phyloP scores from a whole-genome alignment of 1,140 invertebrate species.

The Drosophila kohkoa region DNA sequence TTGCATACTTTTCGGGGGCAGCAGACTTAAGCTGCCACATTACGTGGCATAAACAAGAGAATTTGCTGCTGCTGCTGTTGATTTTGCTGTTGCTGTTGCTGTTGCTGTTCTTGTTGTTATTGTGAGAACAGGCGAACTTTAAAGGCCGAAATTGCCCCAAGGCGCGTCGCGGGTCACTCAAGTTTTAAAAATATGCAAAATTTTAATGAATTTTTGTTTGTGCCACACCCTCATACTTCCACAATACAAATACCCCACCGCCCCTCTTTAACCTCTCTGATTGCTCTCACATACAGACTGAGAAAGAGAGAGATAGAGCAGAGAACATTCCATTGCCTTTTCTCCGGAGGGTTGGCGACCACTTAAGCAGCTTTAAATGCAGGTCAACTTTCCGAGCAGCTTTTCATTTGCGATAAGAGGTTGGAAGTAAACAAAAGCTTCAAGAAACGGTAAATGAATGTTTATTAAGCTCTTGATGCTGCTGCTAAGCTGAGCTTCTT shows the following conservation, averaged over 20 bases:
- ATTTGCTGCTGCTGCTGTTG: slow-evolving; percentile 23
- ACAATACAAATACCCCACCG: slow-evolving; percentile 15
- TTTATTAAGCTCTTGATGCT: neutral
- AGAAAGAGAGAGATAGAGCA: neutral
- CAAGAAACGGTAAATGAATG: slow-evolving; percentile 32
- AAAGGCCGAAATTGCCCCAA: slow-evolving; percentile 69
- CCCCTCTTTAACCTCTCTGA: no score
- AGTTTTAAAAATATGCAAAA: slow-evolving; percentile 82
- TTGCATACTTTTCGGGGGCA: slow-evolving; percentile 57
- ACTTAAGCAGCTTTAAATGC: slow-evolving; percentile 79
- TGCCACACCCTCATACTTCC: slow-evolving; percentile 12
- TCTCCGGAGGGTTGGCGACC: slow-evolving; percentile 37
- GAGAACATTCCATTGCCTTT: slow-evolving; percentile 37
- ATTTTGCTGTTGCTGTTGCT: slow-evolving; percentile 12
- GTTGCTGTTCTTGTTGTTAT: neutral
- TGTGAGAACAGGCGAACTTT: slow-evolving; percentile 50
- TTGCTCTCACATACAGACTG: neutral
- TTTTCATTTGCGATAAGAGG: slow-evolving; percentile 58
- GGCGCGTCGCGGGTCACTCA: slow-evolving; percentile 68
- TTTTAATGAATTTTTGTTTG: slow-evolving; percentile 82
- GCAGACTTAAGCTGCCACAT: slow-evolving; percentile 77
- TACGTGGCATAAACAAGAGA: slow-evolving; percentile 74
- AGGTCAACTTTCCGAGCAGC: slow-evolving; percentile 55
- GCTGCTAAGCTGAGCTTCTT: slow-evolving; percentile 3
- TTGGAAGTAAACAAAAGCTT: slow-evolving; percentile 58